phyloP scores from a whole-genome alignment of 2,888 invertebrate species.

The Protophormia terraenovae region DNA sequence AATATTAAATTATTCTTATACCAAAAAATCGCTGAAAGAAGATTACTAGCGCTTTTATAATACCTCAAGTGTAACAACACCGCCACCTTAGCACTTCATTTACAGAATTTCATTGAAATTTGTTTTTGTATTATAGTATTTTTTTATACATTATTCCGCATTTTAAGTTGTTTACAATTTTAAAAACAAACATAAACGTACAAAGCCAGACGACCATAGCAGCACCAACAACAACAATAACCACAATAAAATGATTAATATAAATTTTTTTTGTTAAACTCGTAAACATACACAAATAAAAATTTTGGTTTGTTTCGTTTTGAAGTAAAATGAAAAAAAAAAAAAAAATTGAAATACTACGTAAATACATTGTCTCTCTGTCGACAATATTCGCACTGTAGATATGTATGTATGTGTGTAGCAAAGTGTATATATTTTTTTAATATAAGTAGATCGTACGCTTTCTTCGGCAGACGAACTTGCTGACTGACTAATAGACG shows the following conservation, averaged over 20 bases:
- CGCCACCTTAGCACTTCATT: slow-evolving; percentile 39
- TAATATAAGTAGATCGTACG: slow-evolving; percentile 12
- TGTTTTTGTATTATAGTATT: slow-evolving; percentile 10
- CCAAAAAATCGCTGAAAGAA: neutral
- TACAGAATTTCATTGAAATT: slow-evolving; percentile 61
- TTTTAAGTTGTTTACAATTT: slow-evolving; percentile 67
- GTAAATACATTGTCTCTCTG: slow-evolving; percentile 22
- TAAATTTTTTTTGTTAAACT: slow-evolving; percentile 18
- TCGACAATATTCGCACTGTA: neutral
- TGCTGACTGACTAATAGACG: neutral
- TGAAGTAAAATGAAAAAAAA: slow-evolving; percentile 33
- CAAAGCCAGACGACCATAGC: slow-evolving; percentile 40
- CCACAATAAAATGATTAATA: slow-evolving; percentile 55
- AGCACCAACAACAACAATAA: slow-evolving; percentile 14
- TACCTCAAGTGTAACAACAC: neutral
- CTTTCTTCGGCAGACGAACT: slow-evolving; percentile 17
- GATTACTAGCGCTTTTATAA: neutral
- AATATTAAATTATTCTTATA: too few species aligned
- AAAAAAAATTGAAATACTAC: too few species aligned
- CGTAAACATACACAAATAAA: slow-evolving; percentile 37
- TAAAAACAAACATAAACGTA: slow-evolving; percentile 52
- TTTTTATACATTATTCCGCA: slow-evolving; percentile 45
- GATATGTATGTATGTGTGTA: neutral
- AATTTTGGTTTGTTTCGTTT: slow-evolving; percentile 33
- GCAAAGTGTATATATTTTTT: too few species aligned